Percentiles rank a stretch among this genome's conserved stretches.
Conservation (phyloP, 2,888 invertebrate genomes). For the Drosophila setosimentum region DNA sequence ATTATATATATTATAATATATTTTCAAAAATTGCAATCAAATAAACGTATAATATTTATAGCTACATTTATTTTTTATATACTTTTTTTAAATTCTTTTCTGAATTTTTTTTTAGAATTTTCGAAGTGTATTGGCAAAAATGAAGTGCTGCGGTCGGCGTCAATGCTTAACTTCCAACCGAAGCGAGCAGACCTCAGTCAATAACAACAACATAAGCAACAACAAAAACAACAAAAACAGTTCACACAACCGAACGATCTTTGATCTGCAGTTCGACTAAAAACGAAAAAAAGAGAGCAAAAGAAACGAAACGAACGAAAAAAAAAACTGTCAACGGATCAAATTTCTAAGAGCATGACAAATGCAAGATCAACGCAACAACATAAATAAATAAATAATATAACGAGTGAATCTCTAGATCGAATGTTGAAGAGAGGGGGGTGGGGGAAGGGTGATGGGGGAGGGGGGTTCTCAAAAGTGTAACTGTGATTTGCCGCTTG, state of each 20-base stretch:
- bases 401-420: slow-evolving; percentile 34
- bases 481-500: slow-evolving; percentile 40
- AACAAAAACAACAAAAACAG: slow-evolving; percentile 27
- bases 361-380: slow-evolving; percentile 58
- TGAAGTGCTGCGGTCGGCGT: slow-evolving; percentile 57
- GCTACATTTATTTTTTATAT: background rate
- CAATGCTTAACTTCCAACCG: slow-evolving; percentile 65
- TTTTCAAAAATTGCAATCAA: background rate
- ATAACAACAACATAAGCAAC: slow-evolving; percentile 25
- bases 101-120: too few species aligned
- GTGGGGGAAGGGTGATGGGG: slow-evolving; percentile 36
- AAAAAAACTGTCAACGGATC: slow-evolving; percentile 78
- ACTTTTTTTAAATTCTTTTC: background rate
- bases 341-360: slow-evolving; percentile 71
- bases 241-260: slow-evolving; percentile 73
- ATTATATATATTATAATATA: background rate
- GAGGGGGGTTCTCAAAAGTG: slow-evolving; percentile 28
- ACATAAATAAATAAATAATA: slow-evolving; percentile 18
- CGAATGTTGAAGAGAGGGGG: too few species aligned
- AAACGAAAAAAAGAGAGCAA: slow-evolving; percentile 6
- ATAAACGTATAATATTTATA: background rate
- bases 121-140: slow-evolving; percentile 33
- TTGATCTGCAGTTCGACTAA: slow-evolving; percentile 67
- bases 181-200: slow-evolving; percentile 28
- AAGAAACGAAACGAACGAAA: slow-evolving; percentile 1